phyloP scores from a whole-genome alignment of 2,797 vertebrate genomes.

The Pelochelys cantorii region DNA sequence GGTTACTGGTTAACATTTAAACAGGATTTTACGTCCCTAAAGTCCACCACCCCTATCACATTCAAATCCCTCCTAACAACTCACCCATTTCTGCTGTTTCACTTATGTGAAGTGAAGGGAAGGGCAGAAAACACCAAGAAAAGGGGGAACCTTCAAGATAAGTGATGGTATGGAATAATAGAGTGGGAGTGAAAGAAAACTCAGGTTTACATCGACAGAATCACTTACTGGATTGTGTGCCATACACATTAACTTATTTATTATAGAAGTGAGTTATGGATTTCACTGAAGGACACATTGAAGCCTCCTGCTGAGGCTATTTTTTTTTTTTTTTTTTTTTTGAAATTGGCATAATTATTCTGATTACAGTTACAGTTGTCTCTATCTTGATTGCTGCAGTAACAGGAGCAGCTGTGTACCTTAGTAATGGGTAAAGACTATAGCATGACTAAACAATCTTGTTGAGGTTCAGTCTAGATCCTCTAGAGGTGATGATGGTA shows the following conservation, averaged over 20 bases:
- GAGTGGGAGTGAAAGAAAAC: background rate
- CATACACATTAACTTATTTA: background rate
- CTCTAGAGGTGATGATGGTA: background rate
- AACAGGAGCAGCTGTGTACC: background rate
- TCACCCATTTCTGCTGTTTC: background rate
- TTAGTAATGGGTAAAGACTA: background rate
- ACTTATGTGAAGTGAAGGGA: background rate
- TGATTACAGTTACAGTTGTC: background rate
- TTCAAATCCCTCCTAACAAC: background rate
- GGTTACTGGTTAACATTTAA: too few relatives aligned
- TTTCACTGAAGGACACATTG: background rate
- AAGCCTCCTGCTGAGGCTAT: background rate
- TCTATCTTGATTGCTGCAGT: background rate
- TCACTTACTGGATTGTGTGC: background rate
- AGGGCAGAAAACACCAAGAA: background rate
- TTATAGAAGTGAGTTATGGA: background rate
- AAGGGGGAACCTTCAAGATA: background rate
- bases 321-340: background rate
- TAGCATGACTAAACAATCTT: background rate
- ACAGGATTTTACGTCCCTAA: background rate
- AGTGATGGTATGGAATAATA: background rate
- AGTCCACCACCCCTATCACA: background rate
- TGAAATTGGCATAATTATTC: background rate
- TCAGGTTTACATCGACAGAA: background rate
- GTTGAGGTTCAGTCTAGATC: too few relatives aligned